Conservation (phyloP, 2,888 invertebrate genomes). For the Dasypogon diadema region DNA sequence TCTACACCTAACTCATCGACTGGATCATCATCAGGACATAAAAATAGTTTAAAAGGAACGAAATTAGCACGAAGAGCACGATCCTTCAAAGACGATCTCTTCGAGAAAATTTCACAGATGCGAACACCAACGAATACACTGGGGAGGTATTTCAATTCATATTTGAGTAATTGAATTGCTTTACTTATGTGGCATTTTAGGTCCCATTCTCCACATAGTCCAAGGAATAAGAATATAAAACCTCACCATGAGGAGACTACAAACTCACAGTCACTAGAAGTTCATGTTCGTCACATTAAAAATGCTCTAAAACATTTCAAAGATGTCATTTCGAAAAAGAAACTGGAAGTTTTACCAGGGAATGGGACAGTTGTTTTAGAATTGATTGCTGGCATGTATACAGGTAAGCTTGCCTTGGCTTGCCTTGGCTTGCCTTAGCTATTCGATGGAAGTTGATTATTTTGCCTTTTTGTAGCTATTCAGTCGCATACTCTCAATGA, state of each 20-base stretch:
- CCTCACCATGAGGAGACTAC: conserved; percentile 71
- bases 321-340: conserved; percentile 92
- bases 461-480: conserved; percentile 61
- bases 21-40: conserved; percentile 72
- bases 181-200: conserved; percentile 74
- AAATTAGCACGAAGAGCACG: conserved; percentile 89
- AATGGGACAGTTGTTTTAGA: conserved; percentile 95
- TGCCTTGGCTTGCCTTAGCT: too few species aligned
- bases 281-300: conserved; percentile 81
- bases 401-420: too few species aligned
- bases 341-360: conserved; percentile 92
- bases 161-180: conserved; percentile 1
- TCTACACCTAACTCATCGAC: conserved; percentile 65
- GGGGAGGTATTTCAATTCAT: conserved; percentile 64
- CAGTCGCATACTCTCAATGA: conserved; percentile 67
- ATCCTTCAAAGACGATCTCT: conserved; percentile 92
- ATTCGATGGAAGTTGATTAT: conserved; percentile 4
- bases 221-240: conserved; percentile 71
- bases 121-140: conserved; percentile 77
- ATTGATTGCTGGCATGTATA: conserved; percentile 89
- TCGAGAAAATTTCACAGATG: conserved; percentile 91
- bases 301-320: conserved; percentile 88
- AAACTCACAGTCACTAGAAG: conserved; percentile 80
- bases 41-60: conserved; percentile 83
- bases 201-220: conserved; percentile 76